Conservation (phyloP, 2,888 invertebrate genomes). For the Sphaerophoria rueppellii region DNA sequence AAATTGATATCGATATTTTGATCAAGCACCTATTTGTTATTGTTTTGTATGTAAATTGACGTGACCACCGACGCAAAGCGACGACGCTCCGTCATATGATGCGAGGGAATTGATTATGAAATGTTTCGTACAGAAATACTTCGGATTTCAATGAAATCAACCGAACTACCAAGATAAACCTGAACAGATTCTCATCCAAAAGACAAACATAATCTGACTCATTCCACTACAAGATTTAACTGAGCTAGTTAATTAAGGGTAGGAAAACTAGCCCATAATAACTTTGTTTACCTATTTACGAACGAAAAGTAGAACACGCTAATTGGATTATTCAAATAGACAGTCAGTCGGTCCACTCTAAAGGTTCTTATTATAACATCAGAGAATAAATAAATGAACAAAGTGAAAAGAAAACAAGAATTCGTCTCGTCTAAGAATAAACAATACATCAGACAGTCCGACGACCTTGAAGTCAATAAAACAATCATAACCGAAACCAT, state of each 20-base stretch:
- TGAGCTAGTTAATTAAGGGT: no score
- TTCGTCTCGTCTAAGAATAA: background rate
- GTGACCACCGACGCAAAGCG: background rate
- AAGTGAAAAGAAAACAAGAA: background rate
- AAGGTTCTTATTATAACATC: background rate
- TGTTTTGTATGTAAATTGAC: slow-evolving; percentile 4
- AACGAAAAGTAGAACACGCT: background rate
- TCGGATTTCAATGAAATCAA: no score
- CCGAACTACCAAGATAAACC: no score
- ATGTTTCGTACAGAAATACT: no score
- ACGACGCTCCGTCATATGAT: no score
- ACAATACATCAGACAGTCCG: background rate
- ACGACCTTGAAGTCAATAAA: background rate
- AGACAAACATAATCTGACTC: no score
- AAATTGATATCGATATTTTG: slow-evolving; percentile 2
- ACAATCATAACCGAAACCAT: background rate
- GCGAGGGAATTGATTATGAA: no score
- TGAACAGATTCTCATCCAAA: no score
- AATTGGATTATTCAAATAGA: background rate
- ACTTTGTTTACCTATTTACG: no score
- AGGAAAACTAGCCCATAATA: no score
- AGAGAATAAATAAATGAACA: background rate
- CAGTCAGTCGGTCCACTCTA: background rate
- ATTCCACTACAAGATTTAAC: no score
- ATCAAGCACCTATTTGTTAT: background rate